Base-by-base conservation (phyloP, 2,888 invertebrate genomes). In the Helicoverpa assulta region DNA sequence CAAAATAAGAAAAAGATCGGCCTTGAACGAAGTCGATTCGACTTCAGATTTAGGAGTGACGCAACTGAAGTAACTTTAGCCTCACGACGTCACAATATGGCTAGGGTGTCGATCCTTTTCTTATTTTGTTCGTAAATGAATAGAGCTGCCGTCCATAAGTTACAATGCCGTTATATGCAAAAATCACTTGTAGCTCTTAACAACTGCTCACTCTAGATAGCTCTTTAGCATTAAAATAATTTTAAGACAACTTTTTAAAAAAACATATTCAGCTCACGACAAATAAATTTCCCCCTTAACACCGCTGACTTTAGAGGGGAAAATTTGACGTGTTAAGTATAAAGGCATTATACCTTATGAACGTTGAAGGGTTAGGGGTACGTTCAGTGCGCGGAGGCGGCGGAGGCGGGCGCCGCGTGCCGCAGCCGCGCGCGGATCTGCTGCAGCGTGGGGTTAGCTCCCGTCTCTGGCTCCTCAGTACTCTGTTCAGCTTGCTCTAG, bases 401-500 rank as follows among this genome's bases (percentile, higher is more conserved):
- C 91, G 73, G 92, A 89, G 50, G 86, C 66, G 19, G 87, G 85
- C 63, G 93, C 91, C 73, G 96, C 95, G 81, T 95, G 96, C 74
- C 96, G 86, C 76, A 96, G 85, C 0, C 96, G 92, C 76, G 96
- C 95, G 75, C 96, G 93, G 43, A 96, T 87, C 75, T 94, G 91
- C 70, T 92, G 94, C 85, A 96, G 88, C 61, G 95, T 91, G 18
- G 95, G 92, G 85, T 93, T 94, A 26, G 94, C 94, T 18, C 94
- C 95, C 5, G 93, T 84, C 64, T 93, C 94, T 5, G 87, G 78
- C 76, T 89, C 88, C 63, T 91, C 93, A 10, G 87, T 75, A 21
- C 77, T 85, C 62, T 91, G 91, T 72, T 94, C 94, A 37, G 95
- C 94, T 70, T 93, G 93, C 82, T 96, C 96, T 62, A 96, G 85